phyloP scores from a whole-genome alignment of 2,113 vertebrate species.

The Gopherus evgoodei region DNA sequence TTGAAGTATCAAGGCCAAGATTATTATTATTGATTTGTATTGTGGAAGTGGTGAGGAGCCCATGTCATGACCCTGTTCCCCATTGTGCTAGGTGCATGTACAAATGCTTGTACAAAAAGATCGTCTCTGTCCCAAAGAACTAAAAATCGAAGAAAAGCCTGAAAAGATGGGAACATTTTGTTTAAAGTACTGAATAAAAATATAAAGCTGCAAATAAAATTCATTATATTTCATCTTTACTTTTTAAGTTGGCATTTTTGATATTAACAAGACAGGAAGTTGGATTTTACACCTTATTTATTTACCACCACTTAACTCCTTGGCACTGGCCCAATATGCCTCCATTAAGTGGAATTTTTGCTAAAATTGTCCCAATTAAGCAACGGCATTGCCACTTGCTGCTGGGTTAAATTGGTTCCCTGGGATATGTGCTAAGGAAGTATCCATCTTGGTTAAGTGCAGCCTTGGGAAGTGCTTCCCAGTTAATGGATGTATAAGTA shows the following conservation, averaged over 20 bases:
- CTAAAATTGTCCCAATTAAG: conserved; percentile 77
- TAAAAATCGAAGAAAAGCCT: neutral
- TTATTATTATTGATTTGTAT: neutral
- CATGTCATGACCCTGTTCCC: neutral
- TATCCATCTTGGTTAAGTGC: conserved; percentile 74
- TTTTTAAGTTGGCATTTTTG: conserved; percentile 45
- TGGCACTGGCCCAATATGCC: conserved; percentile 69
- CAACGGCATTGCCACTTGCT: conserved; percentile 64
- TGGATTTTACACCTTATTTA: conserved; percentile 70
- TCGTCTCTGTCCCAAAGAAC: neutral
- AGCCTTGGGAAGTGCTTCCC: conserved; percentile 67
- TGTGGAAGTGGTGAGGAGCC: rapidly evolving
- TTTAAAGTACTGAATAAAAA: neutral
- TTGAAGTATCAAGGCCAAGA: neutral
- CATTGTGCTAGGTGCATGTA: neutral
- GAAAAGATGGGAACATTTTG: neutral
- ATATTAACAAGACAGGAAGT: conserved; percentile 52
- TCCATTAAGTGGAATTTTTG: conserved; percentile 67
- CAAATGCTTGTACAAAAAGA: neutral
- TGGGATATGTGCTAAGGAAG: conserved; percentile 76
- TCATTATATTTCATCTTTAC: neutral
- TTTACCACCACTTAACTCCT: conserved; percentile 74
- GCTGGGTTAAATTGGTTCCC: conserved; percentile 73
- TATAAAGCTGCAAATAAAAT: neutral
- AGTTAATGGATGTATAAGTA: conserved; percentile 52